Base-by-base conservation (phyloP, 2,113 vertebrate genomes). In the Nerophis ophidion region DNA sequence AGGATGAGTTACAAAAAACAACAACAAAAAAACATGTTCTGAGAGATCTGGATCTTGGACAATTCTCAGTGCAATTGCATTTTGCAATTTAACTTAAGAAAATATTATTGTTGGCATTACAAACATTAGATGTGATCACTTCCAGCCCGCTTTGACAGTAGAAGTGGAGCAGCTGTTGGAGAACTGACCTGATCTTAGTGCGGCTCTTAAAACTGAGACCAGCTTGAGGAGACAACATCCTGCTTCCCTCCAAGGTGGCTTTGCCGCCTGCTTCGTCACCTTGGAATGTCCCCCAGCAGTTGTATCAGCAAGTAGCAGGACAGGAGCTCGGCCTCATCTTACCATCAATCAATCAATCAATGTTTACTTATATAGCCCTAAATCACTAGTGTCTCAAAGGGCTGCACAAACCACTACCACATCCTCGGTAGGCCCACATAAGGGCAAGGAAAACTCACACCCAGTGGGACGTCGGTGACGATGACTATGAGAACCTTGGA, bases 281-380 rank as follows among this genome's bases (percentile, higher is more conserved):
- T 10, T 74, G 89, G 84, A 90, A 89, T 87, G 82, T 74, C 81
- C 82, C 81, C 42, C 0, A 80, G 82, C 86, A 87, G 83, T 87
- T 87, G 81, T 80, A 82, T 84, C 85, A 87, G 89, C 86, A 87
- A 61, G 62, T 45, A 11, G 42, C 15, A 17, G 76, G 71, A 81
- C 72, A 51, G 75, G 68, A 74, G 66, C 60, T 34, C 17, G 57
- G 34, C 33, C 48, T 40, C 10, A 68, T 79, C 67, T 66, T 42
- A 56, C 8, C 52, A n/a, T n/a, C n/a, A n/a, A n/a, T n/a, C n/a
- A n/a, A n/a, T n/a, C n/a, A n/a, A n/a, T n/a, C n/a, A n/a, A n/a
- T n/a, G n/a, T n/a, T n/a, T n/a, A n/a, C n/a, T n/a, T n/a, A n/a
- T n/a, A n/a, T n/a, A n/a, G n/a, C n/a, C n/a, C n/a, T n/a, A n/a